phyloP scores from a whole-genome alignment of 2,113 vertebrate species.

The Tylochromis polylepis region DNA sequence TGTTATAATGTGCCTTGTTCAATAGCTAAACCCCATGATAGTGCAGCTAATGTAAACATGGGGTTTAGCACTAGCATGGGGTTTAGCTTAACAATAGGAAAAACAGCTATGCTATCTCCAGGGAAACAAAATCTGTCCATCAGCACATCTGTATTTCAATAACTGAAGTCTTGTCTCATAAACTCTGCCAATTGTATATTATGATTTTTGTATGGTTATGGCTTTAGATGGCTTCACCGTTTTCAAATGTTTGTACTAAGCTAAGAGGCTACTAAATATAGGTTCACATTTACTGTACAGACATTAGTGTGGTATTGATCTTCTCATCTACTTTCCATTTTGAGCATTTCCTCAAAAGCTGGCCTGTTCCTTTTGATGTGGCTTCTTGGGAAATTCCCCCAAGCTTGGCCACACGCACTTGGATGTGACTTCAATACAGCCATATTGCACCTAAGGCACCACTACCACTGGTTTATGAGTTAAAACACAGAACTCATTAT shows the following conservation, averaged over 20 bases:
- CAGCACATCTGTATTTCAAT: background rate
- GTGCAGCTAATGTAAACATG: background rate
- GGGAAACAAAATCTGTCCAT: background rate
- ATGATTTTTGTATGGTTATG: background rate
- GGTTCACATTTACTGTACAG: background rate
- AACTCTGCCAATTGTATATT: background rate
- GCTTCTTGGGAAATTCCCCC: background rate
- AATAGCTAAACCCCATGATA: background rate
- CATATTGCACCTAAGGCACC: background rate
- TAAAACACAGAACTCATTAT: background rate
- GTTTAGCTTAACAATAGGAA: background rate
- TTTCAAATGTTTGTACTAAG: background rate
- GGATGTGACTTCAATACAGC: constrained; percentile 20
- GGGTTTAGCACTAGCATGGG: background rate
- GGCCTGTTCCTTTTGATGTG: background rate
- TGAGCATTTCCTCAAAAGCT: background rate
- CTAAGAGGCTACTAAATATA: background rate
- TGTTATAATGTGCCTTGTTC: background rate
- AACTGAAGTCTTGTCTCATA: background rate
- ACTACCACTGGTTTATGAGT: constrained; percentile 9
- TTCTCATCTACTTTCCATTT: background rate
- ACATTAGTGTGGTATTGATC: background rate
- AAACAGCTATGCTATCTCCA: background rate
- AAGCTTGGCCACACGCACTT: background rate
- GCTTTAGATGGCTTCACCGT: background rate